phyloP scores from a whole-genome alignment of 1,140 invertebrate genomes.

The Saccostrea glomerata region DNA sequence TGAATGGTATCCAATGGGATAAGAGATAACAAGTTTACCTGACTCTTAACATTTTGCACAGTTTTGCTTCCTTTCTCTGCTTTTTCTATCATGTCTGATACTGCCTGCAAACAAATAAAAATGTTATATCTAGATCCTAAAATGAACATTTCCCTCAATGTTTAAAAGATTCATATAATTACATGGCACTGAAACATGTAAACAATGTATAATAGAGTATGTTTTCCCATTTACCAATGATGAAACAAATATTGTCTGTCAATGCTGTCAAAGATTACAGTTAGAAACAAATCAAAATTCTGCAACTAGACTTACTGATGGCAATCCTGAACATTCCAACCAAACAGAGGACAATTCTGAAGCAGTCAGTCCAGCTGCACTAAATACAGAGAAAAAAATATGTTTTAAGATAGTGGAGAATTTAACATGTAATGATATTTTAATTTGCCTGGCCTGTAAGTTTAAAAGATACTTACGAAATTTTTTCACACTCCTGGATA shows the following conservation, averaged over 20 bases:
- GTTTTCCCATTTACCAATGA: not conserved
- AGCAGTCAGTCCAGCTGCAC: not conserved
- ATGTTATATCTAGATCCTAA: not conserved
- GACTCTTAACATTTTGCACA: not conserved
- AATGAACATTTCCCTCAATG: too few relatives aligned
- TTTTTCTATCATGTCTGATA: not conserved
- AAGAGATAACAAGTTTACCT: not conserved
- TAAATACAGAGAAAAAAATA: not conserved
- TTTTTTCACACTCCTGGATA: conserved; percentile 15
- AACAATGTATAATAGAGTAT: too few relatives aligned
- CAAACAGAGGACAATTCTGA: not conserved
- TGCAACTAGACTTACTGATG: not conserved
- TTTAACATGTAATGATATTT: not conserved
- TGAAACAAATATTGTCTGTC: not conserved
- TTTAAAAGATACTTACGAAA: not conserved
- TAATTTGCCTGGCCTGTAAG: not conserved
- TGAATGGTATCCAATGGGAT: not conserved
- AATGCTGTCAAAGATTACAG: not conserved
- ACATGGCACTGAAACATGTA: too few relatives aligned
- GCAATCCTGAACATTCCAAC: not conserved
- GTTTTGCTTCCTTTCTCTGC: not conserved
- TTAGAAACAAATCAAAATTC: not conserved
- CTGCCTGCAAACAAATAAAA: not conserved
- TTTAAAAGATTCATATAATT: not conserved
- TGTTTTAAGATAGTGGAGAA: not conserved